Conservation (phyloP, 1,140 invertebrate species). For the Saxidomus purpurata region DNA sequence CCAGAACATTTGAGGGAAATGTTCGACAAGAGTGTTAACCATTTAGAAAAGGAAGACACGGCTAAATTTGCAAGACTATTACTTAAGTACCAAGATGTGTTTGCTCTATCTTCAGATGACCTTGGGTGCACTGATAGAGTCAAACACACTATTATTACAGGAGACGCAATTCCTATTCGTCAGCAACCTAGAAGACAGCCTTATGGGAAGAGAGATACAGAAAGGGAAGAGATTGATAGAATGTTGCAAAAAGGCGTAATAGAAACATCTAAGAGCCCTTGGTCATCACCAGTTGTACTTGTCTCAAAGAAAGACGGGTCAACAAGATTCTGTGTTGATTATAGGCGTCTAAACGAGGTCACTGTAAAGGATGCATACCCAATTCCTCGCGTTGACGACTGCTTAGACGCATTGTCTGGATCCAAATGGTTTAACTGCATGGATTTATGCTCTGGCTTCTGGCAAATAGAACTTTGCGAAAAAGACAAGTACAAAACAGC, state of each 20-base stretch:
- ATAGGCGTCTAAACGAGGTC: slow-evolving; percentile 38
- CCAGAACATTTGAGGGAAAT: slow-evolving; percentile 1
- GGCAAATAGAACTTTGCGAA: slow-evolving; percentile 3
- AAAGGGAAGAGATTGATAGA: not conserved
- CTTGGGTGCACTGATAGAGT: not conserved
- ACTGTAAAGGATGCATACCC: slow-evolving; percentile 23
- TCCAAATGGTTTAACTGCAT: slow-evolving; percentile 13
- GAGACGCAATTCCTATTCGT: not conserved
- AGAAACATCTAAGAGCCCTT: slow-evolving; percentile 28
- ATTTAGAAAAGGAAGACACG: not conserved
- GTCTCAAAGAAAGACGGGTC: slow-evolving; percentile 40
- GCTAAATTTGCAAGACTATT: not conserved
- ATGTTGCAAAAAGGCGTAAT: not conserved
- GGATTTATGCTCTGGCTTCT: not conserved
- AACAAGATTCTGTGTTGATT: not conserved
- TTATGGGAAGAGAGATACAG: not conserved
- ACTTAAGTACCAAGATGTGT: not conserved
- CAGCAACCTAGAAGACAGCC: not conserved
- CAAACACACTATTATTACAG: not conserved
- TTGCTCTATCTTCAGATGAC: not conserved
- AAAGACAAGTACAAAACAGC: not conserved
- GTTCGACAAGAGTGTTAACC: not conserved
- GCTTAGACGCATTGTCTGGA: not conserved
- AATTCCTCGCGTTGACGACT: not conserved
- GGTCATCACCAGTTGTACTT: slow-evolving; percentile 3